Percentiles rank a stretch among this genome's conserved stretches.
These are phyloP conservation scores for Camponotus fellah DNA, from an alignment of 2,888 invertebrate species.

Conservation along the genomic window DNA sequence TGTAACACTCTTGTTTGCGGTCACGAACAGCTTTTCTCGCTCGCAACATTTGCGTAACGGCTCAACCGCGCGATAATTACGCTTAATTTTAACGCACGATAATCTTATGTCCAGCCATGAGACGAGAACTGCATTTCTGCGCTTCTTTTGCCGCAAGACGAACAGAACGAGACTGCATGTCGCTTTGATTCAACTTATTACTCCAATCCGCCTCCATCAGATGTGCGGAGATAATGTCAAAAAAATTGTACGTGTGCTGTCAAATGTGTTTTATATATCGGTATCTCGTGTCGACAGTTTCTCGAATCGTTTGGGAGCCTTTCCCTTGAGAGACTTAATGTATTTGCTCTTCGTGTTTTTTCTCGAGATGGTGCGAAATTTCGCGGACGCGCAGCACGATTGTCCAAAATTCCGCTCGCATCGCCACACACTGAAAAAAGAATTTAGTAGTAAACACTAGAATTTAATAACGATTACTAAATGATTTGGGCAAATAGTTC, in stretches of 20 bases:
- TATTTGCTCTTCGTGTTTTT: not conserved
- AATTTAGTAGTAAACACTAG: too few species aligned
- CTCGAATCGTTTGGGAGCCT: not conserved
- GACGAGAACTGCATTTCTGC: not conserved
- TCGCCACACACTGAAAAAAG: too few species aligned
- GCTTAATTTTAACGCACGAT: slow-evolving; percentile 32
- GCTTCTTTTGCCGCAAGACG: slow-evolving; percentile 9
- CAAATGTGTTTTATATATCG: not conserved
- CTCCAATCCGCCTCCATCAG: slow-evolving; percentile 19
- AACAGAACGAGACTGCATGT: not conserved
- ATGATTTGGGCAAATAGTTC: too few species aligned
- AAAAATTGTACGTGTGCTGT: not conserved
- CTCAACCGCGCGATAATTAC: slow-evolving; percentile 33
- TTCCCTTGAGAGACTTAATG: not conserved
- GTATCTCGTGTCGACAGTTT: not conserved
- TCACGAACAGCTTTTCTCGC: not conserved
- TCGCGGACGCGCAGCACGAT: not conserved
- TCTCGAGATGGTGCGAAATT: slow-evolving; percentile 3
- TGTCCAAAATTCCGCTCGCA: slow-evolving; percentile 5
- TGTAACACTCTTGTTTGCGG: not conserved
- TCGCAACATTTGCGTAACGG: slow-evolving; percentile 46
- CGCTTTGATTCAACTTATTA: not conserved
- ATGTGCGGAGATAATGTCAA: slow-evolving; percentile 10
- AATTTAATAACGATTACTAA: too few species aligned
- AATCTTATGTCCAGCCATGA: not conserved